These are phyloP conservation scores for Columbina picui DNA, from an alignment of 2,113 vertebrate species.

Conservation along the genomic window DNA sequence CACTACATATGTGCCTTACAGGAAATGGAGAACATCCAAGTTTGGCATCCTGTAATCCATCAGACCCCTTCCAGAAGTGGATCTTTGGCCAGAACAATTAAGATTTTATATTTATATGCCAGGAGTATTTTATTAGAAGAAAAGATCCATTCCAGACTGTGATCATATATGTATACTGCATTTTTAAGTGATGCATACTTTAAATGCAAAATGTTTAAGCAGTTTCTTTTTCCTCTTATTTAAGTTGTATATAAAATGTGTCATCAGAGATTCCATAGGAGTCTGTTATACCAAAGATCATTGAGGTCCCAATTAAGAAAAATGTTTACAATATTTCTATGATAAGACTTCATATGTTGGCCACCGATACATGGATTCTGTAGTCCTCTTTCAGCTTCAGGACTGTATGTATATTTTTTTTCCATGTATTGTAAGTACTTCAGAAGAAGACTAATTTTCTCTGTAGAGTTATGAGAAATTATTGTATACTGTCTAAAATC, in stretches of 20 bases:
- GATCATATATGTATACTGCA: conserved; percentile 56
- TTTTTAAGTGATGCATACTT: conserved; percentile 62
- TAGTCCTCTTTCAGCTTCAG: conserved; percentile 5
- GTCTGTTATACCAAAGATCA: conserved; percentile 76
- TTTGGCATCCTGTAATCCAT: conserved; percentile 84
- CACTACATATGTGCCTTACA: conserved; percentile 86
- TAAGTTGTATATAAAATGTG: conserved; percentile 30
- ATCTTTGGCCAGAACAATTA: conserved; percentile 80
- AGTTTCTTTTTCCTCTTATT: conserved; percentile 35
- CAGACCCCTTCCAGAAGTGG: conserved; percentile 91
- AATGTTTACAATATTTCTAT: conserved; percentile 75
- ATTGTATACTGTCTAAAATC: conserved; percentile 26
- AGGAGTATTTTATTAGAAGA: conserved; percentile 25
- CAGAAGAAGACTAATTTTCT: conserved; percentile 12
- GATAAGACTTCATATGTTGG: conserved; percentile 32
- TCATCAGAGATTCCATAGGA: conserved; percentile 34
- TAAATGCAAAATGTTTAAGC: conserved; percentile 67
- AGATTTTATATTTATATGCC: conserved; percentile 48
- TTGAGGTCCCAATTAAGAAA: conserved; percentile 33
- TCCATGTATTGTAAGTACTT: conserved; percentile 55
- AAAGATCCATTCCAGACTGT: conserved; percentile 64
- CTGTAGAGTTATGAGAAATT: not conserved
- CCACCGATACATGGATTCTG: conserved; percentile 14
- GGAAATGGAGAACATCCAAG: conserved; percentile 84
- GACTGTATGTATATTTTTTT: not conserved